Conservation (phyloP, 2,113 vertebrate genomes). For the Cygnus atratus region DNA sequence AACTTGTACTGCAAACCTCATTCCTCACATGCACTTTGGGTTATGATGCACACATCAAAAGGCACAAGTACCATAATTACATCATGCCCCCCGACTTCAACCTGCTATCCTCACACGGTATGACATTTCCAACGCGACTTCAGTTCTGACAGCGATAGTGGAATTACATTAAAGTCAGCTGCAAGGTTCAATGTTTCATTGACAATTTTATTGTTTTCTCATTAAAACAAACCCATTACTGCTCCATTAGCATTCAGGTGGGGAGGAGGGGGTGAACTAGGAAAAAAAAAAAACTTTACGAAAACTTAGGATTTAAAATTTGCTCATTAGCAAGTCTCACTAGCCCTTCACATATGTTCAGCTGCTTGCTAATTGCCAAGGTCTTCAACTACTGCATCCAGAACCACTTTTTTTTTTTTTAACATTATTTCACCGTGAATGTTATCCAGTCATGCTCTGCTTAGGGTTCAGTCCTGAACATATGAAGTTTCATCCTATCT, state of each 20-base stretch:
- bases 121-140: background rate
- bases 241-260: background rate
- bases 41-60: background rate
- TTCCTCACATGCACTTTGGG: background rate
- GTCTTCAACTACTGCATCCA: background rate
- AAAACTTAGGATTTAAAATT: background rate
- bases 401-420: background rate
- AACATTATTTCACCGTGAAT: background rate
- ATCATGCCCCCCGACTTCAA: background rate
- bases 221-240: constrained; percentile 10
- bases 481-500: background rate
- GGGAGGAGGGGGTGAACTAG: background rate
- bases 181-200: constrained; percentile 25
- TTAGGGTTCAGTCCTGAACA: background rate
- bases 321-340: constrained; percentile 12
- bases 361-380: background rate
- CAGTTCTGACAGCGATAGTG: background rate
- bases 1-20: background rate
- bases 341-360: background rate
- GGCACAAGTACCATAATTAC: background rate
- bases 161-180: background rate
- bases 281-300: background rate
- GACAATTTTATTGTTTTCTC: constrained; percentile 33
- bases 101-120: background rate
- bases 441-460: background rate